Percentiles rank a stretch among this genome's conserved stretches.
Conservation (phyloP, 2,888 invertebrate genomes). For the Diaperis boleti region DNA sequence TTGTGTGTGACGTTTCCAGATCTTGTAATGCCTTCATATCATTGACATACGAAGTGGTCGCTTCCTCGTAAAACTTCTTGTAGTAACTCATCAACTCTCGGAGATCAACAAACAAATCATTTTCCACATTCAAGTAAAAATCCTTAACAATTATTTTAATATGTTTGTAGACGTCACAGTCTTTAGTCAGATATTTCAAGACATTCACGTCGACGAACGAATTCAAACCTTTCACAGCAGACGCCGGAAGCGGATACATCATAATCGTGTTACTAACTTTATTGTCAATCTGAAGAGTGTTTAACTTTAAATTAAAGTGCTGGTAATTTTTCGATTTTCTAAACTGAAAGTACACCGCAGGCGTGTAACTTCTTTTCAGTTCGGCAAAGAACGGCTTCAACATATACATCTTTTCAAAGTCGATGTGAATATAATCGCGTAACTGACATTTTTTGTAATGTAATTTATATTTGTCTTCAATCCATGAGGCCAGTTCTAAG, state of each 20-base stretch:
- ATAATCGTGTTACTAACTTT: slow-evolving; percentile 59
- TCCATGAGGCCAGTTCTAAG: slow-evolving; percentile 82
- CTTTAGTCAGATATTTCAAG: slow-evolving; percentile 69
- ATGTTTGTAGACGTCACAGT: slow-evolving; percentile 73
- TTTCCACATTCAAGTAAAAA: slow-evolving; percentile 77
- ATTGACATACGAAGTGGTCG: slow-evolving; percentile 68
- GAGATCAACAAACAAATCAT: slow-evolving; percentile 75
- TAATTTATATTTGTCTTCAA: slow-evolving; percentile 82
- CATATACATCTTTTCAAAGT: slow-evolving; percentile 88
- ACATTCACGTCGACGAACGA: slow-evolving; percentile 74
- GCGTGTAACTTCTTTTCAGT: slow-evolving; percentile 78
- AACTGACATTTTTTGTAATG: slow-evolving; percentile 79
- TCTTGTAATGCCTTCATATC: slow-evolving; percentile 71
- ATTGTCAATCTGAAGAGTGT: slow-evolving; percentile 80
- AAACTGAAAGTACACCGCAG: slow-evolving; percentile 81
- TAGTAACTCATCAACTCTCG: slow-evolving; percentile 71
- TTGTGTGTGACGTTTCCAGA: slow-evolving; percentile 69
- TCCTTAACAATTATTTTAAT: slow-evolving; percentile 76
- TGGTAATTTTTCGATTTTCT: slow-evolving; percentile 78
- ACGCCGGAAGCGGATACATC: slow-evolving; percentile 66
- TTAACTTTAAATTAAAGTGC: slow-evolving; percentile 76
- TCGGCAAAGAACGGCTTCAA: slow-evolving; percentile 88
- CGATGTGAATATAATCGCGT: slow-evolving; percentile 84
- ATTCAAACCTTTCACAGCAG: slow-evolving; percentile 68
- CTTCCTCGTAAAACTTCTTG: slow-evolving; percentile 71